A percentile compares a stretch with the other conserved stretches of the same genome.
Conservation (phyloP, 2,113 vertebrate species). For the Pseudopipra pipra region DNA sequence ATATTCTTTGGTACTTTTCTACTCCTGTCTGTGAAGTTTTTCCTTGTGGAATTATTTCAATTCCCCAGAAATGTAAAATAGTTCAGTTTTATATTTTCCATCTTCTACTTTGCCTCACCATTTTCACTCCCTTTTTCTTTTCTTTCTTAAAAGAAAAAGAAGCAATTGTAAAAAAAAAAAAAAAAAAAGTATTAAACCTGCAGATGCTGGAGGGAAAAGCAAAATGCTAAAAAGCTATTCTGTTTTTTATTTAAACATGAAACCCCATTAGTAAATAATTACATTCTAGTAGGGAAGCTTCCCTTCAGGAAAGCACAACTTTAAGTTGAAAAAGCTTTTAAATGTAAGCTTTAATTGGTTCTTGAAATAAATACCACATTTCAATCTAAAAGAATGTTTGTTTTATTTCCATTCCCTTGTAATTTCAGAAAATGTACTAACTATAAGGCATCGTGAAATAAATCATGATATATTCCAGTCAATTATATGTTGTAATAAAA, state of each 20-base stretch:
- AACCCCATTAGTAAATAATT: conserved; percentile 14
- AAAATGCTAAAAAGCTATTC: not conserved
- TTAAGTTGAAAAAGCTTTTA: not conserved
- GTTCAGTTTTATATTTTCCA: not conserved
- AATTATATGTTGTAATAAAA: conserved; percentile 52
- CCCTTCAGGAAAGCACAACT: not conserved
- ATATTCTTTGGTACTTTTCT: not conserved
- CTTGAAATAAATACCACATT: not conserved
- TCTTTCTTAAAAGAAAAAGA: not conserved
- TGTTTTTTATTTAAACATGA: not conserved
- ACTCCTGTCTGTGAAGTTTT: not conserved
- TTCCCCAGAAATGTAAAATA: not conserved
- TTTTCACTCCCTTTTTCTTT: not conserved
- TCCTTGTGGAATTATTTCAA: not conserved
- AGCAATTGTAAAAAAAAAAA: not conserved
- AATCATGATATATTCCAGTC: conserved; percentile 8
- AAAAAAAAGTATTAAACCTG: not conserved
- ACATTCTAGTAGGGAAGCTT: not conserved
- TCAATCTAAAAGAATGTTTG: conserved; percentile 10
- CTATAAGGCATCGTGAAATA: not conserved
- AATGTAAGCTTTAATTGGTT: not conserved
- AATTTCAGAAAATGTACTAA: conserved; percentile 36
- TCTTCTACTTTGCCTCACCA: not conserved
- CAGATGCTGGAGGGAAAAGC: not conserved
- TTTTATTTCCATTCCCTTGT: conserved; percentile 18